Evolutionary conservation across 2,113 vertebrate genomes (phyloP).

Genomic region (Theropithecus gelada): DNA sequence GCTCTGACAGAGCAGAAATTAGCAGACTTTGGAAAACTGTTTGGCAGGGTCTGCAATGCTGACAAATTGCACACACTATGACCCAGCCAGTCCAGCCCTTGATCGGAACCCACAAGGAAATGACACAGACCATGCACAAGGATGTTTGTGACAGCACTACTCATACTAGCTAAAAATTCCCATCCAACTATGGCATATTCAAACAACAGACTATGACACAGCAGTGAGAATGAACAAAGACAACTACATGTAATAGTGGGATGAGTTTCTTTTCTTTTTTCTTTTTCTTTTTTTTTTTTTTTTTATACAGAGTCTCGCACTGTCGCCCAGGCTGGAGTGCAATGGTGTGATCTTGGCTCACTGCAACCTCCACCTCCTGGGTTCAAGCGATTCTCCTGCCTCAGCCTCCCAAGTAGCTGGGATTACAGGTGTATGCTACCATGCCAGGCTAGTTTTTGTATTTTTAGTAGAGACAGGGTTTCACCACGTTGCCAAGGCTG

Average conservation of each 20-base stretch:
- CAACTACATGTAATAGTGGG: background rate
- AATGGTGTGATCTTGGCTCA: no score
- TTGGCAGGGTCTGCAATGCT: background rate
- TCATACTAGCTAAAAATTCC: background rate
- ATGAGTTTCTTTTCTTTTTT: background rate
- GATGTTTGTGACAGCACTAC: background rate
- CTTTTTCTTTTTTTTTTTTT: no score
- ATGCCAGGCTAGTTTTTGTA: no score
- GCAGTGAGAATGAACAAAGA: background rate
- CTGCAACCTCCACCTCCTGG: no score
- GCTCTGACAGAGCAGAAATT: background rate
- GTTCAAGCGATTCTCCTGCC: no score
- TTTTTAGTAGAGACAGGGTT: no score
- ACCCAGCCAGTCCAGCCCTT: background rate
- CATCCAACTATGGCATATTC: background rate
- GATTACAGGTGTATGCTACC: no score
- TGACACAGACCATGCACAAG: background rate
- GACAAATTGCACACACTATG: background rate
- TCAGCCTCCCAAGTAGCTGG: no score
- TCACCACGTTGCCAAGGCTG: no score
- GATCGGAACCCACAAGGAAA: background rate
- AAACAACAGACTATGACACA: background rate
- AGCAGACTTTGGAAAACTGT: background rate
- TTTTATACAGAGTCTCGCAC: no score
- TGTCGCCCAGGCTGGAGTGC: no score